phyloP scores from a whole-genome alignment of 1,140 invertebrate species.

The Apis laboriosa region DNA sequence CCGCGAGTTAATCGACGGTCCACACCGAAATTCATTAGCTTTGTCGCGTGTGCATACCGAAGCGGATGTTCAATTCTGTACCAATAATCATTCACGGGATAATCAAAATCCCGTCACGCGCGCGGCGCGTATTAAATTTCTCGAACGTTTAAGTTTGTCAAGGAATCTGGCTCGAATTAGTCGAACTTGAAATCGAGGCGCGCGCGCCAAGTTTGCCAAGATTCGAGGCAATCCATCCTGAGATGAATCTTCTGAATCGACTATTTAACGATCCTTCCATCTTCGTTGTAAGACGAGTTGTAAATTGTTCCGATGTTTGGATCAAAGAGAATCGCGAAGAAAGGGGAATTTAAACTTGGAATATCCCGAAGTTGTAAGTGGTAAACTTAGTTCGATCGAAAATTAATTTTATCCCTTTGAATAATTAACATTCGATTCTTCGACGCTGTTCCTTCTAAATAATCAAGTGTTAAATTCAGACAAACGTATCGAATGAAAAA shows the following conservation, averaged over 20 bases:
- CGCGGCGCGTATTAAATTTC: neutral
- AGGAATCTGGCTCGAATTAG: neutral
- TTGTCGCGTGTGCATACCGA: neutral
- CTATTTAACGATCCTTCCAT: neutral
- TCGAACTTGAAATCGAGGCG: neutral
- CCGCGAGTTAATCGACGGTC: constrained; percentile 13
- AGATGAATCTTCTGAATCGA: neutral
- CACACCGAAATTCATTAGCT: constrained; percentile 7
- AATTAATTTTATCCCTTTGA: no score
- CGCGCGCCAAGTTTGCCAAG: neutral
- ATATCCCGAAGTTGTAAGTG: neutral
- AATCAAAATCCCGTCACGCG: constrained; percentile 13
- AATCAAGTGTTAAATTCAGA: no score
- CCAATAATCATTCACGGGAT: neutral
- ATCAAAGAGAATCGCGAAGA: neutral
- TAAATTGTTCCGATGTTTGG: no score
- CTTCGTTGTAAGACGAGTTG: no score
- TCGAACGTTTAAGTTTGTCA: neutral
- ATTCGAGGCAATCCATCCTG: neutral
- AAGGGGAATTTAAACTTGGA: neutral
- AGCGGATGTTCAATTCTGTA: neutral
- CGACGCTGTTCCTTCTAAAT: no score
- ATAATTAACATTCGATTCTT: no score
- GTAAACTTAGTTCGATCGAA: no score
- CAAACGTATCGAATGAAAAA: no score